Conservation (phyloP, 2,113 vertebrate genomes). For the Pelusios castaneus region DNA sequence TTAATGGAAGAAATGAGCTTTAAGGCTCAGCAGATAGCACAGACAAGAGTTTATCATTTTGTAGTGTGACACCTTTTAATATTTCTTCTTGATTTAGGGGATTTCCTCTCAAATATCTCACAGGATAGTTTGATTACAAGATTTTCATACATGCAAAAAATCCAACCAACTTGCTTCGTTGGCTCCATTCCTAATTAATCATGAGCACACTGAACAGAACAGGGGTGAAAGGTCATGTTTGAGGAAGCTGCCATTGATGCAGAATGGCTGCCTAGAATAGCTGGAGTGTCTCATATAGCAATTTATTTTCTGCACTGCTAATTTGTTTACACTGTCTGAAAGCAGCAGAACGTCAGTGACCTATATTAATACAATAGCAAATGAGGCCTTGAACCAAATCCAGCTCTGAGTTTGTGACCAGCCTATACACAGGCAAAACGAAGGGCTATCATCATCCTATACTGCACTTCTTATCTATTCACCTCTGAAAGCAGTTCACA, state of each 20-base stretch:
- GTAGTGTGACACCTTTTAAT: background rate
- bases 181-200: background rate
- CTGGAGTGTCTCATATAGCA: background rate
- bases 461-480: background rate
- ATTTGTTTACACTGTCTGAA: background rate
- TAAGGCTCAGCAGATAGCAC: background rate
- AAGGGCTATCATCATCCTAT: conserved; percentile 14
- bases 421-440: conserved; percentile 29
- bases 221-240: fast-evolving
- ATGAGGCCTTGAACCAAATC: conserved; percentile 40
- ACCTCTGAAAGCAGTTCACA: conserved; percentile 51
- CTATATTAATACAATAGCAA: conserved; percentile 13
- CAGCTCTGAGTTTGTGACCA: background rate
- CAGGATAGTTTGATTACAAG: fast-evolving
- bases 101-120: background rate
- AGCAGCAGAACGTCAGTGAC: background rate
- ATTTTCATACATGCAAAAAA: background rate
- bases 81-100: background rate
- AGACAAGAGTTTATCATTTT: background rate
- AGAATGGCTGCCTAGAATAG: background rate
- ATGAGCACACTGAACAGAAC: background rate
- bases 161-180: background rate
- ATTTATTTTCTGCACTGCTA: background rate
- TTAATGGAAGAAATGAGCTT: background rate
- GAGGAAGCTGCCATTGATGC: background rate